Percentiles rank a stretch among this genome's conserved stretches.
phyloP scores from a whole-genome alignment of 2,797 vertebrate genomes.

The Eleutherodactylus coqui region DNA sequence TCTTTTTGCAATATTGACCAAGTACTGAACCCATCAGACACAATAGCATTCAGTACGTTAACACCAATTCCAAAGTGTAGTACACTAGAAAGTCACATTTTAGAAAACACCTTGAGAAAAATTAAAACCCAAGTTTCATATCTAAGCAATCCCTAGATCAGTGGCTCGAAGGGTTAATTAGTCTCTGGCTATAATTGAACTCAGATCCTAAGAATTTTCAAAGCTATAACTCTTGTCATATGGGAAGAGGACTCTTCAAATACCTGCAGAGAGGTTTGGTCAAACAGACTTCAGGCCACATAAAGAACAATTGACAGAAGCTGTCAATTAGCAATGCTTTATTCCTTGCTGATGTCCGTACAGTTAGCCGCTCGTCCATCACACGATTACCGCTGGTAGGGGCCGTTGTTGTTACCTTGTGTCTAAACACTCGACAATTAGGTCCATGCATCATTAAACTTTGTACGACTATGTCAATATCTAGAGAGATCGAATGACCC shows the following conservation, averaged over 20 bases:
- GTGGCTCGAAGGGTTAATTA: not conserved
- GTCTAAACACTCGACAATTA: not conserved
- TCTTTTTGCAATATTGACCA: not conserved
- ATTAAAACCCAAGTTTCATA: not conserved
- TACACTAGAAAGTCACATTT: not conserved
- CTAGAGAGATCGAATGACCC: not conserved
- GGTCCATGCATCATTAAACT: constrained; percentile 9
- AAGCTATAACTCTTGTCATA: not conserved
- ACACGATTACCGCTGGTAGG: not conserved
- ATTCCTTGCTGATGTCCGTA: not conserved
- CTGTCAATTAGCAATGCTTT: constrained; percentile 14
- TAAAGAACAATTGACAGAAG: constrained; percentile 1
- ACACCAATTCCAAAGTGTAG: not conserved
- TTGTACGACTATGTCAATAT: not conserved
- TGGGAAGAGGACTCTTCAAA: not conserved
- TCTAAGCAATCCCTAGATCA: not conserved
- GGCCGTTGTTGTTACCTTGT: not conserved
- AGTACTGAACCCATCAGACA: not conserved
- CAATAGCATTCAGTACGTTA: not conserved
- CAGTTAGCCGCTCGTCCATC: constrained; percentile 7
- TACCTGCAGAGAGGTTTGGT: not conserved
- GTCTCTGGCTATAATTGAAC: too few species aligned
- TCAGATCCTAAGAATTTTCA: not conserved
- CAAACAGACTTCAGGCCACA: not conserved
- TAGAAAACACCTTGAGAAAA: not conserved